Percentiles rank a stretch among this genome's conserved stretches.
Evolutionary conservation across 2,797 vertebrate genomes (phyloP).

Genomic region (Macroramphosus scolopax): DNA sequence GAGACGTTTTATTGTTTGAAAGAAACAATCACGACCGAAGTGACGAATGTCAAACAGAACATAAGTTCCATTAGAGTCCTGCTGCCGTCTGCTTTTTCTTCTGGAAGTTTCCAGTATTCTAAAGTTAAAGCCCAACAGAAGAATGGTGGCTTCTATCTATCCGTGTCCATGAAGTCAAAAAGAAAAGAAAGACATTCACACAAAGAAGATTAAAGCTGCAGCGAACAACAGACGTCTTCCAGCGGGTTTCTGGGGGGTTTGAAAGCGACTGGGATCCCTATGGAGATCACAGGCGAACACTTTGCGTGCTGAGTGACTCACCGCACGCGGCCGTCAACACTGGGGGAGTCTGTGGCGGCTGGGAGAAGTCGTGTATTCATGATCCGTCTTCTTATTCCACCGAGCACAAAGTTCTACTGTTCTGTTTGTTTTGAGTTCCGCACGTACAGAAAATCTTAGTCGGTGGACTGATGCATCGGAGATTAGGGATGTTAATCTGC

Average conservation of each 20-base stretch:
- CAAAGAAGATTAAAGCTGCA: constrained; percentile 7
- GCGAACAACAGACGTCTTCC: constrained; percentile 5
- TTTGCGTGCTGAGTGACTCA: constrained; percentile 23
- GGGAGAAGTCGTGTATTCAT: constrained; percentile 18
- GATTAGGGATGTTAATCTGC: constrained; percentile 26
- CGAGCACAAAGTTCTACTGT: constrained; percentile 12
- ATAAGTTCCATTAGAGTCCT: background rate
- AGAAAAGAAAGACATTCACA: constrained; percentile 1
- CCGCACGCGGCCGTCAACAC: constrained; percentile 12
- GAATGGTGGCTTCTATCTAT: constrained; percentile 5
- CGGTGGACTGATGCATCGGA: constrained; percentile 15
- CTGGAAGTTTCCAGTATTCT: constrained; percentile 10
- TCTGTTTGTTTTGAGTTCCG: constrained; percentile 23
- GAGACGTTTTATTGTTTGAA: constrained; percentile 10
- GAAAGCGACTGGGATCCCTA: background rate
- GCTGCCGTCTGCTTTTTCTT: background rate
- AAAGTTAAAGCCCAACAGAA: background rate
- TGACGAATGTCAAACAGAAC: constrained; percentile 1
- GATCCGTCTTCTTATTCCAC: constrained; percentile 21
- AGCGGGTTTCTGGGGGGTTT: constrained; percentile 2
- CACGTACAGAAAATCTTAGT: constrained; percentile 36
- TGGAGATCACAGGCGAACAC: constrained; percentile 27
- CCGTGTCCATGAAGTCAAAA: background rate
- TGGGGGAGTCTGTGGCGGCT: constrained; percentile 9
- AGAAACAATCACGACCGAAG: constrained; percentile 6